These are phyloP conservation scores for Sebastes itinus DNA, from an alignment of 2,797 vertebrate species.

Conservation along the genomic window DNA sequence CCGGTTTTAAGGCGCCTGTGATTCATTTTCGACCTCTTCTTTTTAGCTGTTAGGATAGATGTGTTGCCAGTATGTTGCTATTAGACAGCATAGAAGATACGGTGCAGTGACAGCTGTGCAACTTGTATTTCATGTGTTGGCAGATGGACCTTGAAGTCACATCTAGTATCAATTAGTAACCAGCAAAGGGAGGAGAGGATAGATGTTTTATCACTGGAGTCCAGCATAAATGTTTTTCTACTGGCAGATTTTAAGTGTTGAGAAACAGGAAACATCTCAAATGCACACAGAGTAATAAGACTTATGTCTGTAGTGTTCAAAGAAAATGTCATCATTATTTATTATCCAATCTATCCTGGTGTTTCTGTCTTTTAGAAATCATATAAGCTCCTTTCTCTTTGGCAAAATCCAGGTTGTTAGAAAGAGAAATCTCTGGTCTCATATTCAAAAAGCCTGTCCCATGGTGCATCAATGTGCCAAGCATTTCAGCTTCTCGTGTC, in stretches of 20 bases:
- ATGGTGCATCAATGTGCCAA: neutral
- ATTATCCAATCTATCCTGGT: neutral
- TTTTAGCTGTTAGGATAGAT: neutral
- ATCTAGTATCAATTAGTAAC: slow-evolving; percentile 9
- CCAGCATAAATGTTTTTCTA: neutral
- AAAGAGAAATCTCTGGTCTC: neutral
- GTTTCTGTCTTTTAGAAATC: neutral
- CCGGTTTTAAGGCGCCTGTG: neutral
- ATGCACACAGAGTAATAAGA: neutral
- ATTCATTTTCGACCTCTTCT: neutral
- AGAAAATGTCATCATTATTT: neutral
- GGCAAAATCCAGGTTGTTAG: neutral
- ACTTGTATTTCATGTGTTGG: neutral
- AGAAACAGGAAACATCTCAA: neutral
- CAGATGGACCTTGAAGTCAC: neutral
- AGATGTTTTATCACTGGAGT: neutral
- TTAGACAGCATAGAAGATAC: neutral
- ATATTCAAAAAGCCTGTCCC: neutral
- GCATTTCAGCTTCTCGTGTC: neutral
- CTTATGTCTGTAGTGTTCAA: neutral
- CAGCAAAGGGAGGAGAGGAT: neutral
- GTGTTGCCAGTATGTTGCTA: neutral
- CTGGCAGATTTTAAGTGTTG: neutral
- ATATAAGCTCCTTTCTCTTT: neutral
- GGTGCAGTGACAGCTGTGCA: neutral